Evolutionary conservation across 2,888 invertebrate species (phyloP).

Genomic region (Crossocerus cetratus): DNA sequence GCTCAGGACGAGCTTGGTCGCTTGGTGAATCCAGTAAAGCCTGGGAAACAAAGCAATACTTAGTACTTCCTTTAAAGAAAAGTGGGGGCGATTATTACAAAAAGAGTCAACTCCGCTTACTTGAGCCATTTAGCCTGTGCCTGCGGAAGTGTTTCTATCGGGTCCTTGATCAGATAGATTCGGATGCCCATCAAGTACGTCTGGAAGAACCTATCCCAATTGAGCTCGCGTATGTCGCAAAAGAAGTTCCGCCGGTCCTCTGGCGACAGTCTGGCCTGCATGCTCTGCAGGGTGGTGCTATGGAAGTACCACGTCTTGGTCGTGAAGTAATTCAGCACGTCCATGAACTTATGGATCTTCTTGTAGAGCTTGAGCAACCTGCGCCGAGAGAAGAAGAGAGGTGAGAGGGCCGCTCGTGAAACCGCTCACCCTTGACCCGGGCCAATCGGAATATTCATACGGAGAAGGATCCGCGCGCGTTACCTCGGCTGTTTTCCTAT

Average conservation of each 20-base stretch:
- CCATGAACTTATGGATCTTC: slow-evolving; percentile 86
- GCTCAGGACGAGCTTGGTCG: slow-evolving; percentile 66
- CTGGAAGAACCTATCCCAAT: slow-evolving; percentile 87
- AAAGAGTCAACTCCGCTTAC: slow-evolving; percentile 66
- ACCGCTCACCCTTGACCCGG: no score
- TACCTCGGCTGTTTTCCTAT: slow-evolving; percentile 83
- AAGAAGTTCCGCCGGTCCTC: slow-evolving; percentile 83
- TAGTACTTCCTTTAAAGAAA: slow-evolving; percentile 14
- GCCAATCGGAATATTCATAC: not conserved
- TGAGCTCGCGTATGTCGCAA: slow-evolving; percentile 84
- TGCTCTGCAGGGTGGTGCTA: slow-evolving; percentile 80
- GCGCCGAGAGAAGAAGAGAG: slow-evolving; percentile 37
- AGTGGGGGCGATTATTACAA: not conserved
- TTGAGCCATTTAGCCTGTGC: slow-evolving; percentile 80
- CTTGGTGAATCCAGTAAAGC: slow-evolving; percentile 75
- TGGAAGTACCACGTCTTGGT: slow-evolving; percentile 86
- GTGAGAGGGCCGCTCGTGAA: not conserved
- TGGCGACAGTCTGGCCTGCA: slow-evolving; percentile 80
- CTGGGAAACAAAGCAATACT: slow-evolving; percentile 55
- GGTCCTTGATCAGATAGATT: slow-evolving; percentile 88
- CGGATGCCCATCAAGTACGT: slow-evolving; percentile 86
- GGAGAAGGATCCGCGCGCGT: slow-evolving; percentile 58
- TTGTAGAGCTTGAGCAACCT: slow-evolving; percentile 87
- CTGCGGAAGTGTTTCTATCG: slow-evolving; percentile 84
- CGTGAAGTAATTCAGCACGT: slow-evolving; percentile 88